Base-by-base conservation (phyloP, 2,113 vertebrate genomes). In the Oostethus manadensis region DNA sequence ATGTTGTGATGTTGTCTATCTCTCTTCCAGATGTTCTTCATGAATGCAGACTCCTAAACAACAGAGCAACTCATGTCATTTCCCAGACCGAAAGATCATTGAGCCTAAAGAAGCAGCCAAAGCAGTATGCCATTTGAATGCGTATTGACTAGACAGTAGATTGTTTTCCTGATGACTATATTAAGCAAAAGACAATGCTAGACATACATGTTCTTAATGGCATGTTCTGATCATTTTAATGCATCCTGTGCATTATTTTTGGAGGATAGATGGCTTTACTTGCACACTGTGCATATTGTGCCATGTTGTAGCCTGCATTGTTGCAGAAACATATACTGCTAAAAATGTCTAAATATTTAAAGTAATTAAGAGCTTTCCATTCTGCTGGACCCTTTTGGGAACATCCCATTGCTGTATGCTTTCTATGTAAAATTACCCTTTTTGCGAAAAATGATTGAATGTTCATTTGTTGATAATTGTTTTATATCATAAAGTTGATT, bases 11-110 rank as follows among this genome's bases (percentile, higher is more conserved):
- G 14, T 33, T 44, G 35, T 38, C 4, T 29, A 23, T 62, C 56
- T 46, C 21, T 68, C n/a, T 51, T 56, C 21, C 23, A 92, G 91
- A 90, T 80, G 83, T 92, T 64, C 84, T 92, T 63, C 89, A 91
- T 71, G 91, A 91, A 83, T 92, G 91, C 87, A 81, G 87, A 74
- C 88, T 90, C 51, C 86, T 92, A 49, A 91, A 91, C 76, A 90
- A 88, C 80, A 89, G 88, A 83, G 91, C 91, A 60, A 82, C 89
- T 43, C 87, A 90, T 62, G 69, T 89, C 0, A 91, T 92, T 66
- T 86, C 88, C 4, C 89, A 91, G 71, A 90, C 88, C 6, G 87
- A 91, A 68, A 82, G 86, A 64, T 87, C 84, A 5, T 76, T 88
- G 76, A 88, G 88, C 70, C 66, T 85, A 62, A 89, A 88, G 78